Percentiles rank a stretch among this genome's conserved stretches.
Evolutionary conservation across 2,888 invertebrate species (phyloP).

Genomic region (Pristionchus maxplancki): DNA sequence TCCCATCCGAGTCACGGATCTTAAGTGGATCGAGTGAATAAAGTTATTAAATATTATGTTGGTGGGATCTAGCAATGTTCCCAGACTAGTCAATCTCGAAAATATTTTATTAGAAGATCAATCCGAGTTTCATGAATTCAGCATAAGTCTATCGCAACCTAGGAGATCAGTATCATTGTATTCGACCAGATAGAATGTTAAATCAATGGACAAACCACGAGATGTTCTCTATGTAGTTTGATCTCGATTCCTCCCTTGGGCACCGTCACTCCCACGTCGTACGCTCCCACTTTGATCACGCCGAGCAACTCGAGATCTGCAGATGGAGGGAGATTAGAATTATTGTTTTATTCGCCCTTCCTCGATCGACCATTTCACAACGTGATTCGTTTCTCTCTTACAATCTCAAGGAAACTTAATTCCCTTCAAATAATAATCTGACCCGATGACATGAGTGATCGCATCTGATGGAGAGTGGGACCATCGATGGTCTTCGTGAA

Average conservation of each 20-base stretch:
- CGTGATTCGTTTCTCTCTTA: not conserved
- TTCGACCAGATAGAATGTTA: no score
- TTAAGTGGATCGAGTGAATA: not conserved
- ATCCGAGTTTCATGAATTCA: no score
- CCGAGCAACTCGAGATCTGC: slow-evolving; percentile 35
- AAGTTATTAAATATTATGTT: not conserved
- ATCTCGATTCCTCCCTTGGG: slow-evolving; percentile 48
- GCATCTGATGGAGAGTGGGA: slow-evolving; percentile 41
- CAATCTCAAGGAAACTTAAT: not conserved
- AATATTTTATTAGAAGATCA: no score
- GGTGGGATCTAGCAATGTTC: no score
- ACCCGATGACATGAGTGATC: slow-evolving; percentile 19
- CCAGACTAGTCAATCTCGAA: no score
- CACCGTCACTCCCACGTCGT: slow-evolving; percentile 19
- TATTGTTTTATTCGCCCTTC: not conserved
- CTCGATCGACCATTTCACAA: not conserved
- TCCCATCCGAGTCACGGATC: slow-evolving; percentile 29
- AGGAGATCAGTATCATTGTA: no score
- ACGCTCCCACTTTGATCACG: slow-evolving; percentile 48
- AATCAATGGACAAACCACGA: slow-evolving; percentile 16
- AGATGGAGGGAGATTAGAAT: not conserved
- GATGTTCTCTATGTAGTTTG: slow-evolving; percentile 44
- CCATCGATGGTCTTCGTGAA: slow-evolving; percentile 34
- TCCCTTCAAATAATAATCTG: not conserved
- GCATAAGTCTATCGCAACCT: no score